A percentile compares a stretch with the other conserved stretches of the same genome.
Conservation (phyloP, 2,113 vertebrate species). For the Ctenodactylus gundi region DNA sequence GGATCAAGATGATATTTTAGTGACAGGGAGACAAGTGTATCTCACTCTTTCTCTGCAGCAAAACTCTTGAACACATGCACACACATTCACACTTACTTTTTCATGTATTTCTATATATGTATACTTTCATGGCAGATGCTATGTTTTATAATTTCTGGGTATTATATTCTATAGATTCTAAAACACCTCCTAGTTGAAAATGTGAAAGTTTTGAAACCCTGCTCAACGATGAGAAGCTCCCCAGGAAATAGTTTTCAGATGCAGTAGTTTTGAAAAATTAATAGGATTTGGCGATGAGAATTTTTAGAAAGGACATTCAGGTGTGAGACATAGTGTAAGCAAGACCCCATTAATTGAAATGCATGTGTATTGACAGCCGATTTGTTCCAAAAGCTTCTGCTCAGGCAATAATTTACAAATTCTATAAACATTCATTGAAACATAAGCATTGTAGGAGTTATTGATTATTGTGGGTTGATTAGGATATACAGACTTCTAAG, state of each 20-base stretch:
- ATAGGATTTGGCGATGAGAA: neutral
- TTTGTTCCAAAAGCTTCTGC: neutral
- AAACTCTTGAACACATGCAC: neutral
- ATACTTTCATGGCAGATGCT: neutral
- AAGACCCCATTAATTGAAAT: too few relatives aligned
- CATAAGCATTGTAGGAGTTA: neutral
- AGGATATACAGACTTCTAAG: neutral
- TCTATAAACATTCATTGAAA: neutral
- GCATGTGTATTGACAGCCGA: too few relatives aligned
- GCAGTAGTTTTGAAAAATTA: neutral
- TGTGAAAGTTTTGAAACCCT: neutral
- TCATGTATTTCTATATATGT: neutral
- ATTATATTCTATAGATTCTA: neutral
- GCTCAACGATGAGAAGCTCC: neutral
- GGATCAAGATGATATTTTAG: neutral
- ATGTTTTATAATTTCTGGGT: neutral
- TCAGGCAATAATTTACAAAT: neutral
- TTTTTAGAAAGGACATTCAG: neutral
- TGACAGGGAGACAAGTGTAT: neutral
- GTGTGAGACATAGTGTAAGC: neutral
- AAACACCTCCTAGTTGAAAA: neutral
- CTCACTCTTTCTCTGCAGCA: fast-evolving
- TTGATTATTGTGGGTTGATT: neutral
- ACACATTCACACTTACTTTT: neutral
- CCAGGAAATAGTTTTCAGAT: constrained; percentile 6